Evolutionary conservation across 2,113 vertebrate species (phyloP).

Genomic region (Anas platyrhynchos): DNA sequence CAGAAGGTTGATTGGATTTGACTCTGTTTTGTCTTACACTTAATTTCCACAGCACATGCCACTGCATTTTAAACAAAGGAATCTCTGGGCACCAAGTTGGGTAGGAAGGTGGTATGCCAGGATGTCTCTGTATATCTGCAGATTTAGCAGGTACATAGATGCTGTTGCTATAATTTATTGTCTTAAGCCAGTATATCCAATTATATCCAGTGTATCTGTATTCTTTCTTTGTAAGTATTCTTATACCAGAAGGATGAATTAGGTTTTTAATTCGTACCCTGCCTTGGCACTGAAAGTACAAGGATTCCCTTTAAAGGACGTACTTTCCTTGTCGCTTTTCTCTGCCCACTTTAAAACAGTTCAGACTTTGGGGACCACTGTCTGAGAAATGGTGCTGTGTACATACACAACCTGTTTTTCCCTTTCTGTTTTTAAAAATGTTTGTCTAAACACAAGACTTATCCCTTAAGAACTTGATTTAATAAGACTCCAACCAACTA

Average conservation of each 20-base stretch:
- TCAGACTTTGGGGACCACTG: not conserved
- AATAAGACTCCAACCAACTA: not conserved
- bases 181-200: not conserved
- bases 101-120: not conserved
- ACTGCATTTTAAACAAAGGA: not conserved
- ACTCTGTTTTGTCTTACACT: fast-evolving
- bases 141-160: not conserved
- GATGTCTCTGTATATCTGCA: not conserved
- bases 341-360: not conserved
- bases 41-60: not conserved
- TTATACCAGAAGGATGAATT: not conserved
- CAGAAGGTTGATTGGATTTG: not conserved
- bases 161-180: not conserved
- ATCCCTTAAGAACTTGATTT: not conserved
- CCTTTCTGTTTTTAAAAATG: not conserved
- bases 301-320: not conserved
- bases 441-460: not conserved
- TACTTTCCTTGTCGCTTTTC: not conserved
- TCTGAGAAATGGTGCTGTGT: not conserved
- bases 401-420: not conserved
- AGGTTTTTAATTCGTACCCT: not conserved
- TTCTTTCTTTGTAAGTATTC: not conserved
- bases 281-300: not conserved
- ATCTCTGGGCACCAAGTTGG: not conserved
- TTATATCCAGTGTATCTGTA: not conserved